Conservation (phyloP, 2,888 invertebrate genomes). For the Timema cristinae region DNA sequence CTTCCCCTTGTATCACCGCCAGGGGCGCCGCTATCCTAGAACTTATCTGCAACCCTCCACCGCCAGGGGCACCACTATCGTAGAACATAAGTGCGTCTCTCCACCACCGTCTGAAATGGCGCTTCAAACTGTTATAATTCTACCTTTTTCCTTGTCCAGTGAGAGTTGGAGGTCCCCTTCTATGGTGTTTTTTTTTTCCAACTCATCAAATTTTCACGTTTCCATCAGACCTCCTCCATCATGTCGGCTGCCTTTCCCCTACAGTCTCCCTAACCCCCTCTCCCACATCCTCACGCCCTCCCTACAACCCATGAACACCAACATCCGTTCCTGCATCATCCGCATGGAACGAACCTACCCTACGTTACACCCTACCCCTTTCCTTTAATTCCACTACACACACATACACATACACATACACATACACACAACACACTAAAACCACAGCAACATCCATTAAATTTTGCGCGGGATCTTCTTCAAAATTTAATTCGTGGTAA, state of each 20-base stretch:
- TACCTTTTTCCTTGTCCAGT: constrained; percentile 21
- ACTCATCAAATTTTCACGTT: constrained; percentile 33
- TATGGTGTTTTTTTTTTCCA: constrained; percentile 28
- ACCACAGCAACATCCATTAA: constrained; percentile 25
- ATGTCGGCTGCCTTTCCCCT: constrained; percentile 7
- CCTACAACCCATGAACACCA: background rate
- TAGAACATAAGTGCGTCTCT: background rate
- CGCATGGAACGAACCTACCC: no score
- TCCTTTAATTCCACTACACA: no score
- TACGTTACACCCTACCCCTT: no score
- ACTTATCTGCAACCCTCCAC: no score
- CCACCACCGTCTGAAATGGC: background rate
- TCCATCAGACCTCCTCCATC: constrained; percentile 28
- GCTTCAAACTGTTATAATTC: constrained; percentile 2
- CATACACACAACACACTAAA: no score
- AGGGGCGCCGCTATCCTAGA: no score
- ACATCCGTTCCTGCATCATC: no score
- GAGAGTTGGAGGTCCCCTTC: constrained; percentile 20
- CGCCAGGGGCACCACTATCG: no score
- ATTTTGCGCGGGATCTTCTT: constrained; percentile 20
- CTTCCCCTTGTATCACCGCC: no score
- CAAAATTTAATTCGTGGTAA: constrained; percentile 26
- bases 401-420: no score
- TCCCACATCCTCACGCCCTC: background rate
- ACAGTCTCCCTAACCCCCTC: background rate